Evolutionary conservation across 1,140 invertebrate genomes (phyloP).

Genomic region (Brachionus rubens): DNA sequence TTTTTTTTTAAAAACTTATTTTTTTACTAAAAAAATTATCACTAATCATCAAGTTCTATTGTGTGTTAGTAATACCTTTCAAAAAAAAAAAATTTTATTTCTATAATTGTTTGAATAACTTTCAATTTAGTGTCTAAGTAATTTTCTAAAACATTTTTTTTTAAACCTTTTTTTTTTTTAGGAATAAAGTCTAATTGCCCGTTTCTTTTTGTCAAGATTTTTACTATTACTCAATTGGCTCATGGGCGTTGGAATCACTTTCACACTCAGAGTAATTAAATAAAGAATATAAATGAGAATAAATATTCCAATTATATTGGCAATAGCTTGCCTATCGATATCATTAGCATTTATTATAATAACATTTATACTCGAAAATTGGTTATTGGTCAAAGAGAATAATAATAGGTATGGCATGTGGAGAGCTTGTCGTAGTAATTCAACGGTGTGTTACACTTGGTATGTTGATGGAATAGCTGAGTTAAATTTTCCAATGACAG

Average conservation of each 20-base stretch:
- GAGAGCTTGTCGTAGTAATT: background rate
- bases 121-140: conserved; percentile 16
- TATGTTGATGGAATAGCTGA: background rate
- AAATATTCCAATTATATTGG: conserved; percentile 22
- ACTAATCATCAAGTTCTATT: too few relatives aligned
- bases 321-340: conserved; percentile 10
- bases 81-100: background rate
- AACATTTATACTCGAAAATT: conserved; percentile 41
- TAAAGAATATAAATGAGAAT: conserved; percentile 26
- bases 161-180: too few relatives aligned
- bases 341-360: conserved; percentile 23
- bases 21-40: too few relatives aligned
- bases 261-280: background rate
- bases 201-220: too few relatives aligned
- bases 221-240: too few relatives aligned
- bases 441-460: background rate
- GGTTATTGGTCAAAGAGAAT: background rate
- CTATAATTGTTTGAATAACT: conserved; percentile 1
- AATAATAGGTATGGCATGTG: conserved; percentile 40
- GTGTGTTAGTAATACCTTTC: conserved; percentile 25
- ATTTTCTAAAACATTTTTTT: too few relatives aligned
- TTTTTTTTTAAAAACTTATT: conserved; percentile 22
- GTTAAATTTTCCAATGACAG: background rate
- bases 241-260: background rate
- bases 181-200: too few relatives aligned